A percentile compares a stretch with the other conserved stretches of the same genome.
phyloP scores from a whole-genome alignment of 2,113 vertebrate species.

The Pachyramphus minor region DNA sequence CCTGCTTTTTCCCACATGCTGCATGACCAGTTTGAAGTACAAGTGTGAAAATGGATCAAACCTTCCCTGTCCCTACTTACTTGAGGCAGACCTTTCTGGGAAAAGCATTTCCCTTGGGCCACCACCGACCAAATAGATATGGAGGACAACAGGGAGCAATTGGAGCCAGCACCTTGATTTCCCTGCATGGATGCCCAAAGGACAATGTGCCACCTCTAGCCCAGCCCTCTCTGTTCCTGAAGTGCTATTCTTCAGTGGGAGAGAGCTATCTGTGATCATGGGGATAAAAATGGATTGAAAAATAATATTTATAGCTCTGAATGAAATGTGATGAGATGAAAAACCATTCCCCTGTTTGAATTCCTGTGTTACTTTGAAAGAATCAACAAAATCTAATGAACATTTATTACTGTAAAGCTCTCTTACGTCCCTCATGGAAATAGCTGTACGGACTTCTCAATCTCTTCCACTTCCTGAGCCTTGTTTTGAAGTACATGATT shows the following conservation, averaged over 20 bases:
- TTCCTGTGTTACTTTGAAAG: neutral
- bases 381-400: neutral
- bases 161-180: fast-evolving
- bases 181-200: fast-evolving
- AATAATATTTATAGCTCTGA: neutral
- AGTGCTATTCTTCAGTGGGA: neutral
- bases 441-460: constrained; percentile 6
- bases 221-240: neutral
- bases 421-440: neutral
- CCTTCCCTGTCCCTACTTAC: neutral
- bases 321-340: neutral
- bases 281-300: neutral
- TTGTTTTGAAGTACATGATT: neutral
- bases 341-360: neutral
- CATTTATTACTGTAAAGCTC: neutral
- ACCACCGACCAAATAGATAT: fast-evolving
- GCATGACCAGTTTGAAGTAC: neutral
- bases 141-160: neutral
- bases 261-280: neutral
- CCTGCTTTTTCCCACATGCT: neutral
- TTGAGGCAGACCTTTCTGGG: neutral
- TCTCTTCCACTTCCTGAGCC: neutral
- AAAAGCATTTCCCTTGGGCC: neutral
- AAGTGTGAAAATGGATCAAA: neutral
- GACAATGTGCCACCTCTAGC: neutral